Evolutionary conservation across 1,140 invertebrate genomes (phyloP).

Genomic region (Lordiphosa mommai): DNA sequence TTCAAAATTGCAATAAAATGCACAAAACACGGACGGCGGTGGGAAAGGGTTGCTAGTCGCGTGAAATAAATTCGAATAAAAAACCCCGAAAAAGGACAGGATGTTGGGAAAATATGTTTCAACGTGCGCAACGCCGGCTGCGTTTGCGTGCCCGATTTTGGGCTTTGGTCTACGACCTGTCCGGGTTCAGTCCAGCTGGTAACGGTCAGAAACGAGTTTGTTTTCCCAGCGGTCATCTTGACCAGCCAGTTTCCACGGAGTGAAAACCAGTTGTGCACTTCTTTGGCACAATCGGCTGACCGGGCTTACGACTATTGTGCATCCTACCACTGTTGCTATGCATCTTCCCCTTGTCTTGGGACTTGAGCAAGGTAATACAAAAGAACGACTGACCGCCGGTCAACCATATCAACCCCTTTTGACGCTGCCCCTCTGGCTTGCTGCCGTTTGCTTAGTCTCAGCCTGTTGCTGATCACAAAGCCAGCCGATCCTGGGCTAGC

Average conservation of each 20-base stretch:
- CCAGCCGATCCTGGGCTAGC: neutral
- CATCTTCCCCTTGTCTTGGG: neutral
- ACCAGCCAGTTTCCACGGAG: neutral
- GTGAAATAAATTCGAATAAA: constrained; percentile 15
- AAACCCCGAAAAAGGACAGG: constrained; percentile 19
- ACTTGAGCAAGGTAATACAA: constrained; percentile 2
- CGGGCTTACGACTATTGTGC: neutral
- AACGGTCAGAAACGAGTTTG: constrained; percentile 46
- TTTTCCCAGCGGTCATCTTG: constrained; percentile 34
- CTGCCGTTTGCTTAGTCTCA: too few species aligned
- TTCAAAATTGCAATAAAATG: constrained; percentile 39
- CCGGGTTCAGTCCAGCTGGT: constrained; percentile 14
- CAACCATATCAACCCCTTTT: neutral
- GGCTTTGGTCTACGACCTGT: neutral
- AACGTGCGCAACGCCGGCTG: constrained; percentile 29
- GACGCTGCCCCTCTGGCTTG: too few species aligned
- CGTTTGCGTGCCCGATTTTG: constrained; percentile 10
- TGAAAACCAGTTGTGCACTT: constrained; percentile 46
- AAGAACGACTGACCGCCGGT: constrained; percentile 3
- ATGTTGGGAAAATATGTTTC: constrained; percentile 29
- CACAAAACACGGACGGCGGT: constrained; percentile 12
- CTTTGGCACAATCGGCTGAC: neutral
- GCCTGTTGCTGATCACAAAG: too few species aligned
- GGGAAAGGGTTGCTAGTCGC: constrained; percentile 30
- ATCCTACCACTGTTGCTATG: neutral